A percentile compares a stretch with the other conserved stretches of the same genome.
Conservation (phyloP, 2,888 invertebrate species). For the Lepidonotus clava region DNA sequence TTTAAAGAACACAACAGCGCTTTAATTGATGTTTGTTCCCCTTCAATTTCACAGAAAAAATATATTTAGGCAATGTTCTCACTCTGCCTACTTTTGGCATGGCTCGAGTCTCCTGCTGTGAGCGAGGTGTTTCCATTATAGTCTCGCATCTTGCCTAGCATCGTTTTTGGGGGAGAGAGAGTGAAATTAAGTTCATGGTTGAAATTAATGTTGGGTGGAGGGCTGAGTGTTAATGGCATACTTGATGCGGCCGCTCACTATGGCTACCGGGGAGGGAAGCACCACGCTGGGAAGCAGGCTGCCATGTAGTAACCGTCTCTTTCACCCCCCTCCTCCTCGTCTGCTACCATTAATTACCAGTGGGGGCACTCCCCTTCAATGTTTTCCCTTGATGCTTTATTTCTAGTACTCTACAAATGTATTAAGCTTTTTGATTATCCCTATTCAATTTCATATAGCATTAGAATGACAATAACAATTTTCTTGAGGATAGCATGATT, state of each 20-base stretch:
- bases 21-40: slow-evolving; percentile 1
- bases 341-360: too few relatives aligned
- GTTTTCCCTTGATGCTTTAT: too few relatives aligned
- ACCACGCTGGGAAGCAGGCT: not conserved
- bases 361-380: too few relatives aligned
- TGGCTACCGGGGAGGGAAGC: not conserved
- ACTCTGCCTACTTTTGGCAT: not conserved
- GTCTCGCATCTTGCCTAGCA: not conserved
- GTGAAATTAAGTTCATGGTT: slow-evolving; percentile 14
- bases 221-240: not conserved
- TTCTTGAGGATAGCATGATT: too few relatives aligned
- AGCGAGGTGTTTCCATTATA: not conserved
- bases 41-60: not conserved
- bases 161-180: slow-evolving; percentile 6
- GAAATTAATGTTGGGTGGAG: not conserved
- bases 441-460: too few relatives aligned
- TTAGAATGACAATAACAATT: too few relatives aligned
- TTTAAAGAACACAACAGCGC: not conserved
- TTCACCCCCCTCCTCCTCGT: not conserved
- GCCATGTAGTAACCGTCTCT: not conserved
- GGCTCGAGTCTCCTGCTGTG: not conserved
- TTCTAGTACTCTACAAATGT: too few relatives aligned
- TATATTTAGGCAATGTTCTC: not conserved
- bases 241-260: not conserved
- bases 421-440: too few relatives aligned